Base-by-base conservation (phyloP, 2,113 vertebrate species). In the Blennius ocellaris region DNA sequence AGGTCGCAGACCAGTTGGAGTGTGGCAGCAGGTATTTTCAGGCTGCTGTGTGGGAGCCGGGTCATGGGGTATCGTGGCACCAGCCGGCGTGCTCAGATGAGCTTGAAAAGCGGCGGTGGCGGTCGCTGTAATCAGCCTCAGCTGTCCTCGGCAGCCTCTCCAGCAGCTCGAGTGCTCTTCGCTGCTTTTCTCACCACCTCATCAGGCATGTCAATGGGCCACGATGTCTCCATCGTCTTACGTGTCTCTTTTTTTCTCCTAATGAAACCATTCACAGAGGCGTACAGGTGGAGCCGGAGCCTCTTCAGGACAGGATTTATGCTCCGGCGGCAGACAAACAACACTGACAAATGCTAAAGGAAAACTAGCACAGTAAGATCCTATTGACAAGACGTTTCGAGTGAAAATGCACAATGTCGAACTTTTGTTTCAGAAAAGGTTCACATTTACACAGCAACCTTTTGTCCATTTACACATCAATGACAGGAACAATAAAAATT, bases 1-100 rank as follows among this genome's bases (percentile, higher is more conserved):
- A 90, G 76, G 80, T 82, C 30, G 14, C 11, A 12, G 70, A 60
- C 74, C 76, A 85, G 76, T 75, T 48, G 61, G 61, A 76, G 63
- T n/a, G 8, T 10, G 14, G 50, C 40, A 4, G 64, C 40, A 16
- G 61, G 43, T 49, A 52, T 50, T 50, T 76, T 43, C 47, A 7
- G 0, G 1, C 43, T 11, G 61, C 67, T 65, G 59, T 21, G 74
- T 7, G 2, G 47, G 57, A 56, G 57, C 37, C 39, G 55, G 74
- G 65, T 74, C 58, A 53, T 3, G 37, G 47, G 53, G 65, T 45
- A 14, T 36, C 21, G 47, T 5, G 40, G 47, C 6, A 10, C 30
- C 39, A 56, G 73, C 15, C 70, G 10, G 16, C 6, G 9, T 0
- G 40, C 68, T 79, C 59, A 61, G 54, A 69, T 58, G 73, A 76